Evolutionary conservation across 2,797 vertebrate genomes (phyloP).

Genomic region (Zalophus californianus): DNA sequence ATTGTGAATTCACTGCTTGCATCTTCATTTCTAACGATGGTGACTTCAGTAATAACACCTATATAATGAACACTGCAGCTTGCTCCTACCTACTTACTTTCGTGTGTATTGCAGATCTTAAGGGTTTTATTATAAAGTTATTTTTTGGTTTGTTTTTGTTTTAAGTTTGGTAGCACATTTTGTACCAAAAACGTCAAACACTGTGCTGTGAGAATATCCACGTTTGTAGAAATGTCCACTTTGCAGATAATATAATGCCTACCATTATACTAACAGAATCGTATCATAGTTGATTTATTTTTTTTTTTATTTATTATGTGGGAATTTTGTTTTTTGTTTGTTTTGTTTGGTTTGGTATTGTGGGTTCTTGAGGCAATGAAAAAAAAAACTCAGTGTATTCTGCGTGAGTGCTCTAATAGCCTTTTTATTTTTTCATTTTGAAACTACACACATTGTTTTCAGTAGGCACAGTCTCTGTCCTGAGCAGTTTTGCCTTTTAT

Average conservation of each 20-base stretch:
- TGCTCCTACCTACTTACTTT: constrained; percentile 76
- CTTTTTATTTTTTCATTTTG: constrained; percentile 64
- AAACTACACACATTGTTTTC: constrained; percentile 80
- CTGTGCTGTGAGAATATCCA: constrained; percentile 86
- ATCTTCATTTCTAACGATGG: constrained; percentile 79
- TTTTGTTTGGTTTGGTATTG: constrained; percentile 82
- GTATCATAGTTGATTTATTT: constrained; percentile 82
- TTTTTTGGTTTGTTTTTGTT: constrained; percentile 56
- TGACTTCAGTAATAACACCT: constrained; percentile 84
- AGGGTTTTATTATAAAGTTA: constrained; percentile 75
- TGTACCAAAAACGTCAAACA: constrained; percentile 89
- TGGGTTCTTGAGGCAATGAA: constrained; percentile 85
- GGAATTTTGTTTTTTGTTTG: background rate
- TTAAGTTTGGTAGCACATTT: constrained; percentile 84
- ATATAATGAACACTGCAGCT: constrained; percentile 83
- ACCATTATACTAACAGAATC: constrained; percentile 80
- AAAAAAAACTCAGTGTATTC: constrained; percentile 85
- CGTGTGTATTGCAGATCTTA: constrained; percentile 80
- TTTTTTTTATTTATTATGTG: constrained; percentile 85
- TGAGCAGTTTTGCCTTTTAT: constrained; percentile 61
- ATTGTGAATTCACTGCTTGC: constrained; percentile 78
- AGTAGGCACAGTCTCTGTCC: constrained; percentile 71
- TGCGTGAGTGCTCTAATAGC: constrained; percentile 80
- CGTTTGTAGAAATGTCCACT: constrained; percentile 80
- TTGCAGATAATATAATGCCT: constrained; percentile 81